Base-by-base conservation (phyloP, 2,888 invertebrate species). In the Drosophila sordidapex region DNA sequence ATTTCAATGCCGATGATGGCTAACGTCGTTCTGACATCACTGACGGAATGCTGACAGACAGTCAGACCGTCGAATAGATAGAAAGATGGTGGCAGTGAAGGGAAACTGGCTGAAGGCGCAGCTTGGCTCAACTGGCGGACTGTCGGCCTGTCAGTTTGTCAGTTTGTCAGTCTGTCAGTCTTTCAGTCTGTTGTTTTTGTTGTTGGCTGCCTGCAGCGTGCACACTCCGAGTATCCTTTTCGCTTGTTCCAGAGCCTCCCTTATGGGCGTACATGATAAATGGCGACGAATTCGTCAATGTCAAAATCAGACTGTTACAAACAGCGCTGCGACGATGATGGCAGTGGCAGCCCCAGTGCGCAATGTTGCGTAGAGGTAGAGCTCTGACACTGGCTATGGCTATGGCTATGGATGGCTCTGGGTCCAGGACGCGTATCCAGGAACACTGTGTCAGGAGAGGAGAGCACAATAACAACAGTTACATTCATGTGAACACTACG, bases 261-360 rank as follows among this genome's bases (percentile, higher is more conserved):
- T 88, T 90, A 91, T 91, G 92, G 92, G 91, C 90, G 90, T 89
- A 80, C 91, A 93, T 93, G 93, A 93, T 92, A 93, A 93, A 93
- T 93, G 91, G 86, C 91, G 84, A 83, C 78, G 90, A 92, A 93
- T 93, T 90, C 93, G 93, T 93, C 93, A 93, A 93, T 92, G 93
- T 93, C 93, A 93, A 93, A 93, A 93, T 93, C 93, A 93, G 93
- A 93, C 93, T 93, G 93, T 93, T 92, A 93, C 93, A 93, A 91
- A 93, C 78, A 78, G 77, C 72, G 90, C 90, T 90, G 89, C 80
- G 82, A 29, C 40, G 62, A 27, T 33, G 62, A 40, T 36, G 60
- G 18, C 64, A 53, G 57, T 18, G 54, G 53, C 74, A 60, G 56
- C 51, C 65, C 60, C 70, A 77, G 67, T 68, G 76, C 81, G 79